A percentile compares a stretch with the other conserved stretches of the same genome.
These are phyloP conservation scores for Stenurella melanura DNA, from an alignment of 2,888 invertebrate genomes.

Conservation along the genomic window DNA sequence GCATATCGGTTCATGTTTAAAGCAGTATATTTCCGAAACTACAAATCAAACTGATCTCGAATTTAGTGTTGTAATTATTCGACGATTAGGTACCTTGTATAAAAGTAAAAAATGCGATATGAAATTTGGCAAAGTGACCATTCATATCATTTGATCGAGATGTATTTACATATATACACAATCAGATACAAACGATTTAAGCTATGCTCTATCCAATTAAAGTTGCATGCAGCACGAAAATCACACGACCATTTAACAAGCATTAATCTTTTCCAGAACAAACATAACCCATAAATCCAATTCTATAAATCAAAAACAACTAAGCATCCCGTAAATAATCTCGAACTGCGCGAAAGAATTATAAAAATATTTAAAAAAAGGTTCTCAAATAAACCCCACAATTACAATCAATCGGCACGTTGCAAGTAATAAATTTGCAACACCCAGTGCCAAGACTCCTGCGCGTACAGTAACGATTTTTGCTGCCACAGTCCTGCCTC, in stretches of 20 bases:
- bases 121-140: too few relatives aligned
- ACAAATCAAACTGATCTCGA: too few relatives aligned
- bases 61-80: too few relatives aligned
- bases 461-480: constrained; percentile 73
- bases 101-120: too few relatives aligned
- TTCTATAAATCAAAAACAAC: constrained; percentile 33
- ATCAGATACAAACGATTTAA: background rate
- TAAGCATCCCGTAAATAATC: constrained; percentile 3
- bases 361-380: constrained; percentile 34
- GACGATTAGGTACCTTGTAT: too few relatives aligned
- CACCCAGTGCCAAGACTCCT: constrained; percentile 64
- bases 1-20: too few relatives aligned
- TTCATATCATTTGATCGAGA: too few relatives aligned
- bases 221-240: background rate
- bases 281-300: constrained; percentile 10
- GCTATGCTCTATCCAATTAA: background rate
- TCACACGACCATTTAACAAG: constrained; percentile 23
- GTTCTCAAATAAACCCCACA: constrained; percentile 43
- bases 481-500: constrained; percentile 64
- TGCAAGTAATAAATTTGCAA: constrained; percentile 60
- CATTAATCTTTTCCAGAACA: constrained; percentile 27
- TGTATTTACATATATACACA: too few relatives aligned
- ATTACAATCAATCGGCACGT: constrained; percentile 60
- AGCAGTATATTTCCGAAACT: too few relatives aligned
- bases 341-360: constrained; percentile 17